phyloP scores from a whole-genome alignment of 2,797 vertebrate species.

The Mycteria americana region DNA sequence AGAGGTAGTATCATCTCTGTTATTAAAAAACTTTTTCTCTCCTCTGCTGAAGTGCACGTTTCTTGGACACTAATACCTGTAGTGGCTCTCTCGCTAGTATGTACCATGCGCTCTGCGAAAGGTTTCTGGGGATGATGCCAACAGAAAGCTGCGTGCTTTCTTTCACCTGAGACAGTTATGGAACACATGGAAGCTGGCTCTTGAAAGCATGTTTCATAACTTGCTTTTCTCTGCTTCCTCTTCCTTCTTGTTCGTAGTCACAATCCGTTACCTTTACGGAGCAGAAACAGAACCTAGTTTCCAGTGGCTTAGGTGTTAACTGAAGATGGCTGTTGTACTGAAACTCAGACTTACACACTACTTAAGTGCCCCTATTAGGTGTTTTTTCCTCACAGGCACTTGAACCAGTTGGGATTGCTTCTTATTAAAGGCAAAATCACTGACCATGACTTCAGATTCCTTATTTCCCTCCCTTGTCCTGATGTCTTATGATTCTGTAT shows the following conservation, averaged over 20 bases:
- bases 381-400: not conserved
- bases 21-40: not conserved
- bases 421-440: not conserved
- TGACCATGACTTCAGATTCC: not conserved
- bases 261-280: not conserved
- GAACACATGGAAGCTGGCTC: not conserved
- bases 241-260: not conserved
- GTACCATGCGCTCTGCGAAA: accelerated
- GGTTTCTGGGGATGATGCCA: not conserved
- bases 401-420: not conserved
- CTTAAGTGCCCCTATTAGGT: not conserved
- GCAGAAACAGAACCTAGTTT: not conserved
- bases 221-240: not conserved
- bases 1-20: not conserved
- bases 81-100: not conserved
- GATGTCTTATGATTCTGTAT: not conserved
- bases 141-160: not conserved
- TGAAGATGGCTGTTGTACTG: not conserved
- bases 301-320: not conserved
- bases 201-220: not conserved
- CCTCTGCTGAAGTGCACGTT: not conserved
- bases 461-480: not conserved
- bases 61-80: not conserved
- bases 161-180: not conserved
- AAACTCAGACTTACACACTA: not conserved